Evolutionary conservation across 2,888 invertebrate genomes (phyloP).

Genomic region (Drosophila demipolita): DNA sequence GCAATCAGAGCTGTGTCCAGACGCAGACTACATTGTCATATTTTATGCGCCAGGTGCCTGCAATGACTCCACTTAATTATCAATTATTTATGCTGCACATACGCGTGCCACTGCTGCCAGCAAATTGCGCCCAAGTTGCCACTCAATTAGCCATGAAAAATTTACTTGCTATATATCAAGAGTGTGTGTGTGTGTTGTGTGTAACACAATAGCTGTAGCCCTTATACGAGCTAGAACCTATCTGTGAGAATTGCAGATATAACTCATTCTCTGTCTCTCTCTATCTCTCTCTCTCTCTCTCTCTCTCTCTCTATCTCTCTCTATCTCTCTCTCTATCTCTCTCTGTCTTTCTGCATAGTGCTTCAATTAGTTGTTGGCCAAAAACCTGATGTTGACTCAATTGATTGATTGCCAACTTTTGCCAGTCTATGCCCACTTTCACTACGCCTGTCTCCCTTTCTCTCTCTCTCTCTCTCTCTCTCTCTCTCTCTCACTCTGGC

Average conservation of each 20-base stretch:
- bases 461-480: not conserved
- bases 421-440: slow-evolving; percentile 13
- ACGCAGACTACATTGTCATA: slow-evolving; percentile 15
- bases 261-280: not conserved
- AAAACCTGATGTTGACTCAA: slow-evolving; percentile 51
- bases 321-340: not conserved
- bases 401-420: slow-evolving; percentile 77
- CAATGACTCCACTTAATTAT: slow-evolving; percentile 57
- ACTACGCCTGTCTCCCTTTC: not conserved
- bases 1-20: slow-evolving; percentile 23
- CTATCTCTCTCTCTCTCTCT: no score
- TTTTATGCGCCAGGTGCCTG: slow-evolving; percentile 46
- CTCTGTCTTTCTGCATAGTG: slow-evolving; percentile 1
- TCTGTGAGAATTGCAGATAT: not conserved
- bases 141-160: slow-evolving; percentile 77
- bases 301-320: not conserved
- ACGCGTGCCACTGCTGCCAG: slow-evolving; percentile 34
- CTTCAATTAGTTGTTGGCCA: slow-evolving; percentile 60
- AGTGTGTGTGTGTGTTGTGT: slow-evolving; percentile 2
- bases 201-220: not conserved
- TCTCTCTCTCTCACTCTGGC: not conserved
- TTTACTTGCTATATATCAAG: slow-evolving; percentile 56
- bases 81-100: slow-evolving; percentile 69
- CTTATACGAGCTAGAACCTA: not conserved
- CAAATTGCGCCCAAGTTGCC: slow-evolving; percentile 75